phyloP scores from a whole-genome alignment of 2,113 vertebrate genomes.

The Heterochromis multidens region DNA sequence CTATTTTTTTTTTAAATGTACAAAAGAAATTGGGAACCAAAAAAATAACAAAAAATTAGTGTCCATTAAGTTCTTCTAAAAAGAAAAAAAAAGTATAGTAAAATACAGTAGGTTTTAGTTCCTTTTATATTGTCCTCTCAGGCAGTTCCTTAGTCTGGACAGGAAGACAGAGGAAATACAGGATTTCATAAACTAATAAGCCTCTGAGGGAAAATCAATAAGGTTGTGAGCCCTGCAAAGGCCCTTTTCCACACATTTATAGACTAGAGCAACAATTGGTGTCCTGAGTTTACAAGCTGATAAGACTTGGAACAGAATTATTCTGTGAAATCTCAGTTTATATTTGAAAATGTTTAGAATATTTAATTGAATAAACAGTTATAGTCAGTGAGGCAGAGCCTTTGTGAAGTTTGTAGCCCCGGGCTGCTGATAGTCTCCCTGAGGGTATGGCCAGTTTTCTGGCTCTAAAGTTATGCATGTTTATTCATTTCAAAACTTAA shows the following conservation, averaged over 20 bases:
- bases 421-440: conserved; percentile 4
- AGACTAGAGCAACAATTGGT: conserved; percentile 28
- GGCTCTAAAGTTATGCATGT: conserved; percentile 15
- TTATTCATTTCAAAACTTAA: conserved; percentile 37
- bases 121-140: neutral
- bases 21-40: neutral
- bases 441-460: conserved; percentile 12
- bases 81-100: neutral
- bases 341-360: conserved; percentile 2
- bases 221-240: conserved; percentile 5
- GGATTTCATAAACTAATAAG: conserved; percentile 66
- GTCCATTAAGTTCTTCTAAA: neutral
- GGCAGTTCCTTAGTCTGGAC: neutral
- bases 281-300: neutral
- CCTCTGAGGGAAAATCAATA: conserved; percentile 53
- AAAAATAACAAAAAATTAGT: neutral
- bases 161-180: conserved; percentile 50
- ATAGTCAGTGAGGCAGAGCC: neutral
- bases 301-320: neutral
- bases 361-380: conserved; percentile 28
- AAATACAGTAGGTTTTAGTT: neutral
- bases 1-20: neutral
- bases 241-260: conserved; percentile 47
- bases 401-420: conserved; percentile 17
- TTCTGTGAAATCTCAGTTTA: conserved; percentile 20